Conservation (phyloP, 1,140 invertebrate genomes). For the Papilio glaucus region DNA sequence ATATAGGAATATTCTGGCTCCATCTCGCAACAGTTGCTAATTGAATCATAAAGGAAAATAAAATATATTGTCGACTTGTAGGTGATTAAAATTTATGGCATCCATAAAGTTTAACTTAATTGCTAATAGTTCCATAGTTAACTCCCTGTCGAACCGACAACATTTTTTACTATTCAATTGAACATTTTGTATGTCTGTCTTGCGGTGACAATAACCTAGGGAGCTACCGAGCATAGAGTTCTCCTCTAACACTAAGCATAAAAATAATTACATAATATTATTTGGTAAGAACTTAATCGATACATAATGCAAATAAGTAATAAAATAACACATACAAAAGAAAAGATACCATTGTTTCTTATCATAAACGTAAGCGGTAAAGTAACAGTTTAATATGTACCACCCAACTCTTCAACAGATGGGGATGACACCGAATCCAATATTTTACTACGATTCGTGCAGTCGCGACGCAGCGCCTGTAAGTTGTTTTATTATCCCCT, state of each 20-base stretch:
- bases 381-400: conserved; percentile 26
- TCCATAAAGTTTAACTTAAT: not conserved
- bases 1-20: no score
- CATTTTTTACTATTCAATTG: no score
- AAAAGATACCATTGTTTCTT: not conserved
- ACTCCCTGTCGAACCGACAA: no score
- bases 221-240: no score
- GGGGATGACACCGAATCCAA: conserved; percentile 51
- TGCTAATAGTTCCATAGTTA: not conserved
- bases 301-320: not conserved
- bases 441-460: conserved; percentile 70
- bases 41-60: not conserved
- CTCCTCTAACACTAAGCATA: no score
- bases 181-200: no score
- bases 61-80: conserved; percentile 1
- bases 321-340: not conserved
- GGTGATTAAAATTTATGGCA: not conserved
- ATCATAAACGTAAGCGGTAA: not conserved
- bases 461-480: conserved; percentile 67
- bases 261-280: not conserved
- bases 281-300: not conserved
- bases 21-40: no score
- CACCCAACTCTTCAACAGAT: conserved; percentile 30
- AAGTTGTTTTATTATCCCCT: conserved; percentile 65
- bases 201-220: no score